Evolutionary conservation across 1,140 invertebrate species (phyloP).

Genomic region (Reticulitermes speratus): DNA sequence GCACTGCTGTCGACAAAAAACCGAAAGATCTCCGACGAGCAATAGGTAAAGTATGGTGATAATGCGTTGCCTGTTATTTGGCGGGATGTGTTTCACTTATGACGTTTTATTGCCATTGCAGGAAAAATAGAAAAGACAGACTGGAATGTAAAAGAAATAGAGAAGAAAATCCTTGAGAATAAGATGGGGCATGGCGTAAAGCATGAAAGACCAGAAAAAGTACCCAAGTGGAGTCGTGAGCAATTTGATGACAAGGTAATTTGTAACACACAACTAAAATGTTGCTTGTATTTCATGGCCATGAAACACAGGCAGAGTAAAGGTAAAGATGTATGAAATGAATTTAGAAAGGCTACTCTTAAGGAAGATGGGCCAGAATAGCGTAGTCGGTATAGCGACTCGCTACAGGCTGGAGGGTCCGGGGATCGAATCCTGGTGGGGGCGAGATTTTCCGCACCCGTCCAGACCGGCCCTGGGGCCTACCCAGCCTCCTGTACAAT

Average conservation of each 20-base stretch:
- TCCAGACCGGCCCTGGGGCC: too few relatives aligned
- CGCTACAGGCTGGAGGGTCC: too few relatives aligned
- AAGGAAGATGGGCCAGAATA: too few relatives aligned
- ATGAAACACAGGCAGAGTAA: too few relatives aligned
- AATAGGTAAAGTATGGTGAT: constrained; percentile 56
- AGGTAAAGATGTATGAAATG: too few relatives aligned
- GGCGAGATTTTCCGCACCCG: too few relatives aligned
- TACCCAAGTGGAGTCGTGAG: constrained; percentile 87
- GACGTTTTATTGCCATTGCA: constrained; percentile 37
- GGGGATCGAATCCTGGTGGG: too few relatives aligned
- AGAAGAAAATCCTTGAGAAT: constrained; percentile 86
- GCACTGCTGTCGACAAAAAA: constrained; percentile 68
- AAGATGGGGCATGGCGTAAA: constrained; percentile 65
- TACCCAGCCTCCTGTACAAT: too few relatives aligned
- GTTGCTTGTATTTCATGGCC: too few relatives aligned
- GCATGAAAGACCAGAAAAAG: constrained; percentile 70
- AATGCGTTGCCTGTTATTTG: background rate
- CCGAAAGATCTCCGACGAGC: constrained; percentile 82
- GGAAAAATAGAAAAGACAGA: constrained; percentile 86
- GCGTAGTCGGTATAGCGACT: too few relatives aligned
- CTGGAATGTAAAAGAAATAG: constrained; percentile 90
- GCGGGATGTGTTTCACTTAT: background rate
- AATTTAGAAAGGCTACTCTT: too few relatives aligned
- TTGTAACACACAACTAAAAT: background rate
- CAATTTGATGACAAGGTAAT: constrained; percentile 57